These are phyloP conservation scores for Periophthalmus magnuspinnatus DNA, from an alignment of 2,797 vertebrate genomes.

Conservation along the genomic window DNA sequence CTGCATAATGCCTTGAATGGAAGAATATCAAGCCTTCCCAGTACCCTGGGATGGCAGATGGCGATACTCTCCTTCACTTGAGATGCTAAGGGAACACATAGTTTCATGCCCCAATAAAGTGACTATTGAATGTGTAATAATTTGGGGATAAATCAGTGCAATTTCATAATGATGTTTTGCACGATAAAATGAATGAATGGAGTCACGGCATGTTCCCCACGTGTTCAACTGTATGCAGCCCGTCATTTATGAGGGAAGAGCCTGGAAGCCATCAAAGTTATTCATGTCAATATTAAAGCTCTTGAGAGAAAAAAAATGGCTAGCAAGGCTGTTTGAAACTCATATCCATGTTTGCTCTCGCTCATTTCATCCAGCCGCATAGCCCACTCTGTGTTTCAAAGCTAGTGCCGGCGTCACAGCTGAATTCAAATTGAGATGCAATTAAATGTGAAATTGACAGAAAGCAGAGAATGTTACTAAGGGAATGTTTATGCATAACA, in stretches of 20 bases:
- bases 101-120: slow-evolving; percentile 53
- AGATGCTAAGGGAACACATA: slow-evolving; percentile 43
- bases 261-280: slow-evolving; percentile 51
- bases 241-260: slow-evolving; percentile 30
- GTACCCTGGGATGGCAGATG: slow-evolving; percentile 68
- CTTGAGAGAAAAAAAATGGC: slow-evolving; percentile 44
- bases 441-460: slow-evolving; percentile 52
- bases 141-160: slow-evolving; percentile 48
- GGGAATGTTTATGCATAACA: slow-evolving; percentile 46
- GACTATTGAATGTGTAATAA: slow-evolving; percentile 40
- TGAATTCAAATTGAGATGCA: slow-evolving; percentile 60
- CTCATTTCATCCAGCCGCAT: slow-evolving; percentile 54
- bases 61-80: slow-evolving; percentile 59
- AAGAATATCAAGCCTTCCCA: slow-evolving; percentile 55
- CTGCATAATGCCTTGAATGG: slow-evolving; percentile 65
- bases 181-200: slow-evolving; percentile 46
- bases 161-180: slow-evolving; percentile 53
- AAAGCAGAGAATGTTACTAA: slow-evolving; percentile 23
- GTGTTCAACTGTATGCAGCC: slow-evolving; percentile 30
- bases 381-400: slow-evolving; percentile 57
- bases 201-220: slow-evolving; percentile 46
- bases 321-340: slow-evolving; percentile 59
- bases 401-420: slow-evolving; percentile 36
- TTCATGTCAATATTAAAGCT: slow-evolving; percentile 63
- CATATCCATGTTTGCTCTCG: slow-evolving; percentile 69